Evolutionary conservation across 2,797 vertebrate genomes (phyloP).

Genomic region (Macropus fuliginosus): DNA sequence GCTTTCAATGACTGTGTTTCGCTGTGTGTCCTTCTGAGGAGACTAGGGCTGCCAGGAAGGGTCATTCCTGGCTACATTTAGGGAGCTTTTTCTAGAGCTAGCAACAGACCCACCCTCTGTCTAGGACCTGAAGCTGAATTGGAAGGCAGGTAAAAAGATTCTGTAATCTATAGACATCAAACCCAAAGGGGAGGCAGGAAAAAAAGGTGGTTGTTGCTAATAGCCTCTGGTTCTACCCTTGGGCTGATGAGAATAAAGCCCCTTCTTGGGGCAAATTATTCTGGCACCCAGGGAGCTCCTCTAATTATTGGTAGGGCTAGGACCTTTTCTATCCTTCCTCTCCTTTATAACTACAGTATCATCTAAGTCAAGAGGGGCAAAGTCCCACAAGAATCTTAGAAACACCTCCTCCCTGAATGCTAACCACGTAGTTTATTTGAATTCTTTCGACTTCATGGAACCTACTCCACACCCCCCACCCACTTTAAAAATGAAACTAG

Average conservation of each 20-base stretch:
- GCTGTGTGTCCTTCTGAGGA: background rate
- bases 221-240: background rate
- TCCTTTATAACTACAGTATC: background rate
- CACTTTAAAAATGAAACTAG: background rate
- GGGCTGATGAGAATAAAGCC: slow-evolving; percentile 14
- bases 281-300: background rate
- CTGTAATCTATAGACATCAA: background rate
- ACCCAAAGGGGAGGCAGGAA: background rate
- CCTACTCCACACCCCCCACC: background rate
- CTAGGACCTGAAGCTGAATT: slow-evolving; percentile 21
- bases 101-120: background rate
- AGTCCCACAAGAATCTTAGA: background rate
- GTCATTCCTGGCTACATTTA: background rate
- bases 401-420: background rate
- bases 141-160: background rate
- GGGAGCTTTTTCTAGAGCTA: background rate
- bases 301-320: background rate
- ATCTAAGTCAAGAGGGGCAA: background rate
- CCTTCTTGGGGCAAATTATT: background rate
- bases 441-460: background rate
- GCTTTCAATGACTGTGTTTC: background rate
- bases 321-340: background rate
- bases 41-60: background rate
- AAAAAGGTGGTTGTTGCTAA: background rate
- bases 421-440: background rate